Conservation (phyloP, 2,113 vertebrate genomes). For the Pomatostomus ruficeps region DNA sequence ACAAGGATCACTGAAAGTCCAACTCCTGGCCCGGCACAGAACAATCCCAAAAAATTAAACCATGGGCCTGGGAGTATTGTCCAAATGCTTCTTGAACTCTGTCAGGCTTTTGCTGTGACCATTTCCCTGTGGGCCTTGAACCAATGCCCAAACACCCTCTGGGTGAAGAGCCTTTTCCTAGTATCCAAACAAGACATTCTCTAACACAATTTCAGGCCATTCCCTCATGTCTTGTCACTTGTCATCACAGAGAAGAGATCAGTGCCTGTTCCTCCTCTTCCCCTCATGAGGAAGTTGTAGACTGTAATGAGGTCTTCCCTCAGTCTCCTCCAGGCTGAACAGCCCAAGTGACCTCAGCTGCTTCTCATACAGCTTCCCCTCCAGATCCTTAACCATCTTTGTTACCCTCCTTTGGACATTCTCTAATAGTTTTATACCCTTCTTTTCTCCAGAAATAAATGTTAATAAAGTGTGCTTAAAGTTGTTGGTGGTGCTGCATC, state of each 20-base stretch:
- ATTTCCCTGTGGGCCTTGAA: not conserved
- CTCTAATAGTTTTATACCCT: not conserved
- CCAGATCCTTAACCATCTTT: not conserved
- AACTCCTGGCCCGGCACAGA: not conserved
- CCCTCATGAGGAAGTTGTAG: not conserved
- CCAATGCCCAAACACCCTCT: not conserved
- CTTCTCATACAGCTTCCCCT: accelerated
- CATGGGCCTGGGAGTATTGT: not conserved
- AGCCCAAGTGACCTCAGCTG: not conserved
- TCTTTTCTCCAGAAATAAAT: not conserved
- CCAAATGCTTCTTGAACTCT: not conserved
- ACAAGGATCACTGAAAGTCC: not conserved
- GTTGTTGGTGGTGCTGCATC: accelerated
- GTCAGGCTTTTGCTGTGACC: not conserved
- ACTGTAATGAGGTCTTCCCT: accelerated
- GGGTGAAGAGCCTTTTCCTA: not conserved
- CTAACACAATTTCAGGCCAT: not conserved
- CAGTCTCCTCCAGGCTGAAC: not conserved
- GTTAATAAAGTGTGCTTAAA: not conserved
- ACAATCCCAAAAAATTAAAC: not conserved
- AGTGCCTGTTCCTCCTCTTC: not conserved
- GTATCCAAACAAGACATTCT: not conserved
- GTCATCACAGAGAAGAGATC: no score
- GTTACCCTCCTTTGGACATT: not conserved
- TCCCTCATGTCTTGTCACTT: not conserved